Conservation (phyloP, 2,113 vertebrate species). For the Phalacrocorax carbo region DNA sequence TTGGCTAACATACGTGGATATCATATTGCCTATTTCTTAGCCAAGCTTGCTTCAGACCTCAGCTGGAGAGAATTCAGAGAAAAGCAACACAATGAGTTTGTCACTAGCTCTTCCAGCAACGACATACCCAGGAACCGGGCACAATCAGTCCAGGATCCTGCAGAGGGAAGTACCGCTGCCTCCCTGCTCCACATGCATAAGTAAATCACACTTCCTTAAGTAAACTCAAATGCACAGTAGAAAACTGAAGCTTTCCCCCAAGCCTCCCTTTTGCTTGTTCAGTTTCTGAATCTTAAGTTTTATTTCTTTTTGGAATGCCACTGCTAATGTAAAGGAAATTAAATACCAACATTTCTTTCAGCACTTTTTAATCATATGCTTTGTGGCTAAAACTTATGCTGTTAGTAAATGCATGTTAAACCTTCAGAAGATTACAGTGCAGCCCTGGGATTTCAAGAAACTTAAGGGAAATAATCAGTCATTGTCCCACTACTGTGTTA, state of each 20-base stretch:
- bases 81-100: not conserved
- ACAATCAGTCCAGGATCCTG: not conserved
- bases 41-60: not conserved
- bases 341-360: constrained; percentile 65
- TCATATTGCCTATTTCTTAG: not conserved
- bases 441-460: constrained; percentile 16
- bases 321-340: constrained; percentile 57
- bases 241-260: not conserved
- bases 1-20: not conserved
- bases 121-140: not conserved
- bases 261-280: not conserved
- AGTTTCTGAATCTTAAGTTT: not conserved
- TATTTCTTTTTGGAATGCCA: constrained; percentile 39
- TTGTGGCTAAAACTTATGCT: not conserved
- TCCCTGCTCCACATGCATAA: not conserved
- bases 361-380: constrained; percentile 53
- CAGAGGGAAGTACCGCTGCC: not conserved
- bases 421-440: not conserved
- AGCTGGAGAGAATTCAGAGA: not conserved
- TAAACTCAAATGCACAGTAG: not conserved
- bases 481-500: not conserved
- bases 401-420: constrained; percentile 16
- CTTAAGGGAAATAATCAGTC: constrained; percentile 8
- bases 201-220: not conserved
- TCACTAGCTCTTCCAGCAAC: not conserved